A percentile compares a stretch with the other conserved stretches of the same genome.
Conservation (phyloP, 1,140 invertebrate genomes). For the Brachionus rubens region DNA sequence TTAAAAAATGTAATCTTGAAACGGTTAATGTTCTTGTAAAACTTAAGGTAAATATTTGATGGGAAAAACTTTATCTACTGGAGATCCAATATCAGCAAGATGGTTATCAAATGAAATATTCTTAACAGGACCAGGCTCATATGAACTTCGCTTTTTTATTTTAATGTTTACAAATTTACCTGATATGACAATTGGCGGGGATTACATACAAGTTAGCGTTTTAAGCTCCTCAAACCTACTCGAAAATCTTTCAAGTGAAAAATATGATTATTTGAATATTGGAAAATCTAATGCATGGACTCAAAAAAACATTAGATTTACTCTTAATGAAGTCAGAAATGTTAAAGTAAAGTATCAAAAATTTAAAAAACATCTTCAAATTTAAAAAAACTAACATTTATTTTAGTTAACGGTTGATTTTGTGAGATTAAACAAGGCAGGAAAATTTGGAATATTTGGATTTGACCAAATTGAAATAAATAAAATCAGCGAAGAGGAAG, state of each 20-base stretch:
- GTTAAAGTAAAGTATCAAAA: background rate
- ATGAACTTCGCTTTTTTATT: conserved; percentile 10
- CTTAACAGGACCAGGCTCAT: background rate
- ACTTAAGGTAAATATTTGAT: conserved; percentile 4
- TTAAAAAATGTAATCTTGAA: background rate
- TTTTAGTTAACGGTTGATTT: background rate
- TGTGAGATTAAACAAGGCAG: background rate
- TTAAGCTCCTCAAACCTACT: background rate
- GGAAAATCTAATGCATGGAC: background rate
- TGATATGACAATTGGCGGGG: background rate
- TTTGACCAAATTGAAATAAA: conserved; percentile 25
- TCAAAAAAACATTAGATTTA: background rate
- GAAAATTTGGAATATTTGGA: background rate
- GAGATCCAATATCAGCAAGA: background rate
- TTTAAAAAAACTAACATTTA: too few species aligned
- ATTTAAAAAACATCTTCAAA: background rate
- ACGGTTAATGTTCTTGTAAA: too few species aligned
- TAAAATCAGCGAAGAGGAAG: background rate
- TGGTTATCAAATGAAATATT: background rate
- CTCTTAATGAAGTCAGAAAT: background rate
- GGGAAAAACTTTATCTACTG: background rate
- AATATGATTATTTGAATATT: conserved; percentile 6
- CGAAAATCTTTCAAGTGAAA: background rate
- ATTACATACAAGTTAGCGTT: conserved; percentile 6
- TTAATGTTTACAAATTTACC: conserved; percentile 21